Evolutionary conservation across 2,888 invertebrate species (phyloP), one percentile per base, ranked within the genome.

Genomic region (Lepidocyrtoides sp.): DNA sequence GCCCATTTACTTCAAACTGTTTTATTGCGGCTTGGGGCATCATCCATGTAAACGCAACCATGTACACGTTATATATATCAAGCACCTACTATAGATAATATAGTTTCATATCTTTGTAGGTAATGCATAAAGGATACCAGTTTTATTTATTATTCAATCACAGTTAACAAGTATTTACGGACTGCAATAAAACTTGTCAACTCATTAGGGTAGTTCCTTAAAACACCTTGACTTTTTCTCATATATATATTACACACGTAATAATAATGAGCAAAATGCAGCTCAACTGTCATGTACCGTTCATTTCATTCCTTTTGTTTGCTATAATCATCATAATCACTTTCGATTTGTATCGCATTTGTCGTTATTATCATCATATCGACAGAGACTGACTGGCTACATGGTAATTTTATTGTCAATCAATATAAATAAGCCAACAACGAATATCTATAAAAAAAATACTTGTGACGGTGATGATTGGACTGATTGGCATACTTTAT

Each of bases 341-440:
- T 81, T 88, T 79, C 60, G 88, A 88, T 88, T 20, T 54, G 23
- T 88, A 81, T 88, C 81, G 17, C 17, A 51, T 77, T 54, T 41
- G 66, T 86, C 87, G 48, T 81, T 69, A 63, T 44, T 44, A 54
- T 54, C 54, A 51, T 79, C 54, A 8, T 29, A 66, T 72, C 23
- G 17, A 23, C 23, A 26, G 41, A n/a, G 8, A 20, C 14, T 3
- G 7, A 17, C 26, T 72, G 51, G 48, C 17, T 66, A 51, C 51
- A 79, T 20, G 1, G 32, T 87, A 85, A 87, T 87, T 87, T 87
- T 87, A 87, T 87, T 87, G 79, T 79, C 87, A 87, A 87, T 87
- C 87, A 87, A 60, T 23, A 57, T 48, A 72, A 51, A 51, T 51
- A 63, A 7, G 17, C 12, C 75, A 69, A 17, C n/a, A n/a, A n/a